These are phyloP conservation scores for Metopolophium dirhodum DNA, from an alignment of 1,140 invertebrate genomes.

Conservation along the genomic window DNA sequence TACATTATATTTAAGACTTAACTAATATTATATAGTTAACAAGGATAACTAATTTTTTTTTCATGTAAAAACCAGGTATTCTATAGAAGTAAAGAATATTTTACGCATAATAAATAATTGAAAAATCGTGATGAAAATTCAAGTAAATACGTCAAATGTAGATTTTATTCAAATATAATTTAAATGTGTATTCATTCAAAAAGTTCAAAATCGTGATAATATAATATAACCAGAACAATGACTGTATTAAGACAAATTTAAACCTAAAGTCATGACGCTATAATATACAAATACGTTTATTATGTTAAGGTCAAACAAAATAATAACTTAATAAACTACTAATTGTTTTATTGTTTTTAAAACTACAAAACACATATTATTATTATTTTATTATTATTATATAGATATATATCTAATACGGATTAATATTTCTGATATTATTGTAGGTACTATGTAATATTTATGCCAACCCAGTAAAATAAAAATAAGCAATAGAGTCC, in stretches of 20 bases:
- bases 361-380: background rate
- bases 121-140: slow-evolving; percentile 33
- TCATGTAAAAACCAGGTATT: background rate
- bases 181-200: background rate
- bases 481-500: background rate
- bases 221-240: slow-evolving; percentile 12
- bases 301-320: background rate
- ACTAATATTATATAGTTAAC: background rate
- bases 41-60: background rate
- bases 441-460: background rate
- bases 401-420: background rate
- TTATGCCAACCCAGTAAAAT: background rate
- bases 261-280: background rate
- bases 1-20: background rate
- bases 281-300: background rate
- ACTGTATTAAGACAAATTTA: background rate
- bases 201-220: slow-evolving; percentile 31
- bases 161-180: background rate
- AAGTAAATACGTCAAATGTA: background rate
- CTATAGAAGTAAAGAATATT: background rate
- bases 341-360: background rate
- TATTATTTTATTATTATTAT: background rate
- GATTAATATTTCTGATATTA: background rate
- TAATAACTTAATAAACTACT: background rate
- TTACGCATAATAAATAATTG: background rate